A percentile compares a stretch with the other conserved stretches of the same genome.
These are phyloP conservation scores for Ispidina lecontei DNA, from an alignment of 2,797 vertebrate genomes.

Conservation along the genomic window DNA sequence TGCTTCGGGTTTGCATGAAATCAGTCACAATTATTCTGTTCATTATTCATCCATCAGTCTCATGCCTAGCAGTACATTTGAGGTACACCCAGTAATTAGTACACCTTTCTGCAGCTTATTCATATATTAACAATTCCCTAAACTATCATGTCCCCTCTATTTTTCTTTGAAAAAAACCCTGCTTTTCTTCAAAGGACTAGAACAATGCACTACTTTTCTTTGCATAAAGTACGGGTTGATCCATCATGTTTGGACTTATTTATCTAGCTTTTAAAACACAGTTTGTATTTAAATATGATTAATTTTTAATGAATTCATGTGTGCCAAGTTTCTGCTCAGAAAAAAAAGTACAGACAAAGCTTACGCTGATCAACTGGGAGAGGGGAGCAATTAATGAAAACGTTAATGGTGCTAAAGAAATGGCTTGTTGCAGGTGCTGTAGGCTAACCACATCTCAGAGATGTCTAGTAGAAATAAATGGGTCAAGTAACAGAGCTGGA, in stretches of 20 bases:
- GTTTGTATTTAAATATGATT: constrained; percentile 37
- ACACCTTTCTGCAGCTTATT: constrained; percentile 45
- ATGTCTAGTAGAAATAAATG: constrained; percentile 37
- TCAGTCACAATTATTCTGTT: constrained; percentile 27
- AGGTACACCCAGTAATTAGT: neutral
- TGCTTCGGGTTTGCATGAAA: constrained; percentile 37
- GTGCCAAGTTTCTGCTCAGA: neutral
- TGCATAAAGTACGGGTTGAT: neutral
- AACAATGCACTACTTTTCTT: neutral
- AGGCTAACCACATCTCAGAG: constrained; percentile 15
- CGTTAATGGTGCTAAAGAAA: constrained; percentile 1
- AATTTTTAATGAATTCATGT: neutral
- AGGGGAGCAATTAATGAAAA: neutral
- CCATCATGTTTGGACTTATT: neutral
- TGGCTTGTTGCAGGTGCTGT: constrained; percentile 7
- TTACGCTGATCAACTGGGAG: neutral
- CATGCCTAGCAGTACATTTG: neutral
- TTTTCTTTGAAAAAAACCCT: neutral
- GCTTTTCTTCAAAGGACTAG: neutral
- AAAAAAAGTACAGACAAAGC: constrained; percentile 2
- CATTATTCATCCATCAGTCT: constrained; percentile 33
- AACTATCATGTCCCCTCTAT: neutral
- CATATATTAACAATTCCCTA: constrained; percentile 42
- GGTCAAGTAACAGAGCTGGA: constrained; percentile 29
- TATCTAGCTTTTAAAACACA: constrained; percentile 24